Conservation (phyloP, 2,797 vertebrate genomes). For the Stomatorhinus walkeri region DNA sequence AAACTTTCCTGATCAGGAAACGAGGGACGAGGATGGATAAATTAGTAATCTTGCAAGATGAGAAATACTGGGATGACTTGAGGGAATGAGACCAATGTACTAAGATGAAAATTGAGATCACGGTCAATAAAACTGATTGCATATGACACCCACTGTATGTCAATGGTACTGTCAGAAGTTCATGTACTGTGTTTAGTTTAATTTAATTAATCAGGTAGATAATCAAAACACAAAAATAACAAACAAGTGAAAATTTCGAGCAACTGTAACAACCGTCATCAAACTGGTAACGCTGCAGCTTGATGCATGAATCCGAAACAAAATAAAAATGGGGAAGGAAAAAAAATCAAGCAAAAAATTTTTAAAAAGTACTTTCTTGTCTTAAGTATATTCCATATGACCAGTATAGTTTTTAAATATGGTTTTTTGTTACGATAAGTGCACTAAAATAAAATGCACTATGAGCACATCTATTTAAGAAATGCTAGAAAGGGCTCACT, state of each 20-base stretch:
- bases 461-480: conserved; percentile 11
- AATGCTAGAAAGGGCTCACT: conserved; percentile 1
- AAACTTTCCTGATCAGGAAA: not conserved
- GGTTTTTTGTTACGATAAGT: not conserved
- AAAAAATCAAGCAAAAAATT: not conserved
- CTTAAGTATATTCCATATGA: not conserved
- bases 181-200: not conserved
- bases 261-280: not conserved
- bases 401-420: not conserved
- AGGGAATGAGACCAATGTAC: not conserved
- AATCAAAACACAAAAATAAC: not conserved
- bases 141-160: not conserved
- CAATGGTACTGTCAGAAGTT: not conserved
- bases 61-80: not conserved
- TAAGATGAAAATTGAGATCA: not conserved
- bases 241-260: not conserved
- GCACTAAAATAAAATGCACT: not conserved
- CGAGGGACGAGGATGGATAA: not conserved
- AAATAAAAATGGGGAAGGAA: not conserved
- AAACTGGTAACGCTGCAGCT: not conserved
- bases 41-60: not conserved
- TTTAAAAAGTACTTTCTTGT: not conserved
- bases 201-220: not conserved
- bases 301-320: not conserved
- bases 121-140: not conserved